Evolutionary conservation across 2,797 vertebrate species (phyloP).

Genomic region (Petrocephalus sullivani): DNA sequence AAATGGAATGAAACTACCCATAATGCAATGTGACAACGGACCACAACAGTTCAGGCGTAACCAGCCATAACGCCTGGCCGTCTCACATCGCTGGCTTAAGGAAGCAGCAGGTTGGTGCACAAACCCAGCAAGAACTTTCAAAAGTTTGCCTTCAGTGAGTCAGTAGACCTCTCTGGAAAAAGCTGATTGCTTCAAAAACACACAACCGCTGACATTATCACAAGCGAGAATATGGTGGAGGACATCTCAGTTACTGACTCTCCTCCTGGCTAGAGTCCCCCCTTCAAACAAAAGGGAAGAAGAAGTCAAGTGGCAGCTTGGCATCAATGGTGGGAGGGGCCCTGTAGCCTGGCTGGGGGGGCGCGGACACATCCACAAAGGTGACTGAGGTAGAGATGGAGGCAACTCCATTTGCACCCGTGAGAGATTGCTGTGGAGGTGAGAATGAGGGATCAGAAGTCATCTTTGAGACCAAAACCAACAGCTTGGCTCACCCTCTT

Average conservation of each 20-base stretch:
- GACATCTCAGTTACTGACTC: neutral
- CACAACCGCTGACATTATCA: neutral
- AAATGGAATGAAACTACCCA: neutral
- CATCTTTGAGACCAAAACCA: neutral
- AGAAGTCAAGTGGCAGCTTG: constrained; percentile 84
- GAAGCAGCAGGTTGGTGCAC: neutral
- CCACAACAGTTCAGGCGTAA: neutral
- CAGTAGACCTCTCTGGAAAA: neutral
- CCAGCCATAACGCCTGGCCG: neutral
- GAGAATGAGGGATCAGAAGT: neutral
- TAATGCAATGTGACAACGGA: neutral
- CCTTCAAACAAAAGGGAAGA: constrained; percentile 84
- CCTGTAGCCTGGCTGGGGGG: constrained; percentile 74
- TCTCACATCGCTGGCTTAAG: neutral
- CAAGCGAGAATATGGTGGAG: neutral
- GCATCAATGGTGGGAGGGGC: constrained; percentile 75
- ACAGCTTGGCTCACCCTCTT: neutral
- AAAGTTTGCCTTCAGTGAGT: neutral
- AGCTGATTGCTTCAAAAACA: neutral
- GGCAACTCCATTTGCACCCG: constrained; percentile 43
- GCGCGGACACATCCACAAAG: constrained; percentile 73
- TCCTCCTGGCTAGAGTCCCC: neutral
- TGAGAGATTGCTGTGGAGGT: constrained; percentile 37
- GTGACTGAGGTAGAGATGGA: constrained; percentile 66
- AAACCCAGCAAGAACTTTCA: neutral